Evolutionary conservation across 2,888 invertebrate genomes (phyloP), one percentile per base, ranked within the genome.

Genomic region (Taenaris catops): DNA sequence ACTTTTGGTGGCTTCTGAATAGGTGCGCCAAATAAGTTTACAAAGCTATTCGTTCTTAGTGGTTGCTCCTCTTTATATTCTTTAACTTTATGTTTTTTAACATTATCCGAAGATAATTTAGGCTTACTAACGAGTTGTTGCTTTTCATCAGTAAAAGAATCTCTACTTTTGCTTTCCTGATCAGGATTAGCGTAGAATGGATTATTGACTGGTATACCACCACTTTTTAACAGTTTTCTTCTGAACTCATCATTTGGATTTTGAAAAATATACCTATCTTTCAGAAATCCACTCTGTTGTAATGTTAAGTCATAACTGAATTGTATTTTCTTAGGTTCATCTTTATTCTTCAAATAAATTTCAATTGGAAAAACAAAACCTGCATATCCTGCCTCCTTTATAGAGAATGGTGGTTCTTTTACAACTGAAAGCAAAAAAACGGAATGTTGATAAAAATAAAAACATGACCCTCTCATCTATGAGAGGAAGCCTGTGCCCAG

Each of bases 371-470:
- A 88, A 26, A 91, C 88, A 71, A 98, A 98, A 16, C 98, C 96
- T 40, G 97, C 98, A 89, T 98, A 98, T 3, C 98, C 98, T n/a
- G 96, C 94, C 71, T 98, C 97, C 55, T 93, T 93, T 14, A 98
- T 91, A 28, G 90, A 84, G 79, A 95, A 98, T 1, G 98, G 98
- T 29, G 97, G 96, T 49, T 96, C 96, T 63, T 96, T 96, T 1
- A 96, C 88, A 54, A 94, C 96, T 96, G 87, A 28, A 91, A 91
- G n/a, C n/a, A n/a, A n/a, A n/a, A n/a, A n/a, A n/a, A n/a, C n/a
- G n/a, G n/a, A n/a, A n/a, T n/a, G n/a, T n/a, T n/a, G n/a, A n/a
- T n/a, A n/a, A n/a, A n/a, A n/a, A n/a, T n/a, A n/a, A n/a, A n/a
- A n/a, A n/a, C n/a, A n/a, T n/a, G n/a, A n/a, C n/a, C n/a, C n/a